Evolutionary conservation across 2,113 vertebrate species (phyloP).

Genomic region (Nycticorax nycticorax): DNA sequence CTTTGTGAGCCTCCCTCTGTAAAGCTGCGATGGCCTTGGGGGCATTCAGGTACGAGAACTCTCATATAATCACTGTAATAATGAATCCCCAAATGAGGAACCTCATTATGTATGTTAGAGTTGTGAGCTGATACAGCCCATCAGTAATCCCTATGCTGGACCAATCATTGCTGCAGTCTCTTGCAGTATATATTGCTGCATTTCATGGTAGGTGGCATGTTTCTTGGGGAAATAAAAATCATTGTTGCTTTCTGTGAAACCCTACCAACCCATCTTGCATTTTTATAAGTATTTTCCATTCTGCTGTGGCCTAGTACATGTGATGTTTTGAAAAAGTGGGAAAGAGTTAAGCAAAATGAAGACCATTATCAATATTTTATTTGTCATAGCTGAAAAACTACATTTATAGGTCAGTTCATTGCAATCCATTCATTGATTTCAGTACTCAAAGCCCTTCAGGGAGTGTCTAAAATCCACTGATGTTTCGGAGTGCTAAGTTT

Average conservation of each 20-base stretch:
- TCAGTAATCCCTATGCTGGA: not conserved
- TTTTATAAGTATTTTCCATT: constrained; percentile 43
- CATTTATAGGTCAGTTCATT: constrained; percentile 42
- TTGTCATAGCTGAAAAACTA: constrained; percentile 55
- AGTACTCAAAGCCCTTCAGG: constrained; percentile 12
- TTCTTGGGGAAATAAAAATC: not conserved
- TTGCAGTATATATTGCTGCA: not conserved
- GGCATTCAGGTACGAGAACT: not conserved
- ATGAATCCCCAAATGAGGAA: not conserved
- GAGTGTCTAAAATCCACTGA: constrained; percentile 19
- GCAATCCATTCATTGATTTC: constrained; percentile 42
- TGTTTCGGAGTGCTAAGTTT: constrained; percentile 25
- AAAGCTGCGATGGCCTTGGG: not conserved
- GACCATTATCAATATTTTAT: constrained; percentile 66
- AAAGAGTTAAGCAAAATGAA: constrained; percentile 54
- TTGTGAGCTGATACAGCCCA: not conserved
- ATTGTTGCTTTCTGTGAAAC: constrained; percentile 17
- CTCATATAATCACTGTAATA: not conserved
- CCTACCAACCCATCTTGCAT: not conserved
- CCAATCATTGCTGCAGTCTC: not conserved
- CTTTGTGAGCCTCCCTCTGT: not conserved
- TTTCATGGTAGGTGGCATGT: not conserved
- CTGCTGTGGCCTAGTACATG: not conserved
- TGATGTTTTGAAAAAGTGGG: constrained; percentile 4
- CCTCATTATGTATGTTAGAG: not conserved